These are phyloP conservation scores for Formica exsecta DNA, from an alignment of 1,140 invertebrate genomes.

Conservation along the genomic window DNA sequence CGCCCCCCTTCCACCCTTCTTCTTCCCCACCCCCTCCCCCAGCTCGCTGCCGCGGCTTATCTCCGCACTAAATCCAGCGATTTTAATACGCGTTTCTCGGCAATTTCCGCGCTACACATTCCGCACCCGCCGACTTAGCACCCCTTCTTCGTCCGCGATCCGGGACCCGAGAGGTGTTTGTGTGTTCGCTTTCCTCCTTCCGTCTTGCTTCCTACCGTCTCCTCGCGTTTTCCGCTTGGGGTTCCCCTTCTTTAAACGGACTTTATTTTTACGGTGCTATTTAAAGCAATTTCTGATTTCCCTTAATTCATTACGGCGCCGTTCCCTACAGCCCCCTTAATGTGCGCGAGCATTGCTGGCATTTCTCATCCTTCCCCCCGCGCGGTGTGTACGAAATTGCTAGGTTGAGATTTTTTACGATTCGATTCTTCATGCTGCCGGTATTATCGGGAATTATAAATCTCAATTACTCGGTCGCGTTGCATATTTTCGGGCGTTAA, in stretches of 20 bases:
- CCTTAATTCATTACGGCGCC: conserved; percentile 85
- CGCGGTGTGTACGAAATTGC: conserved; percentile 67
- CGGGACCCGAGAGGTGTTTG: conserved; percentile 25
- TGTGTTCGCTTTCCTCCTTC: conserved; percentile 56
- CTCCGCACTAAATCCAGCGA: conserved; percentile 85
- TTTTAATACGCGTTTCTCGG: conserved; percentile 86
- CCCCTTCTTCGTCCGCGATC: conserved; percentile 54
- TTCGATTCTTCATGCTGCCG: conserved; percentile 9
- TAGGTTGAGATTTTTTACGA: conserved; percentile 51
- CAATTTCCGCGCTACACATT: conserved; percentile 85
- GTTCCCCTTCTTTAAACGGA: conserved; percentile 79
- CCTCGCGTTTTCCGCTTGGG: neutral
- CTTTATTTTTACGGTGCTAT: conserved; percentile 86
- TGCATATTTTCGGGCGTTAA: neutral
- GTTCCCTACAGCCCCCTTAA: conserved; percentile 84
- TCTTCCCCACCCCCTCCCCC: conserved; percentile 23
- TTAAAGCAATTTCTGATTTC: conserved; percentile 87
- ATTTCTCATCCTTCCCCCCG: conserved; percentile 74
- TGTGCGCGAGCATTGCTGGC: conserved; percentile 77
- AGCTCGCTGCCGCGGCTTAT: conserved; percentile 79
- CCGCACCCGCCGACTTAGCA: conserved; percentile 78
- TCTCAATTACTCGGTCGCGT: neutral
- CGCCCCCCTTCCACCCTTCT: neutral
- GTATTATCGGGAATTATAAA: neutral
- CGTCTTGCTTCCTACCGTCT: conserved; percentile 60